These are phyloP conservation scores for Cynopterus brachyotis DNA, from an alignment of 2,113 vertebrate species.

Conservation along the genomic window DNA sequence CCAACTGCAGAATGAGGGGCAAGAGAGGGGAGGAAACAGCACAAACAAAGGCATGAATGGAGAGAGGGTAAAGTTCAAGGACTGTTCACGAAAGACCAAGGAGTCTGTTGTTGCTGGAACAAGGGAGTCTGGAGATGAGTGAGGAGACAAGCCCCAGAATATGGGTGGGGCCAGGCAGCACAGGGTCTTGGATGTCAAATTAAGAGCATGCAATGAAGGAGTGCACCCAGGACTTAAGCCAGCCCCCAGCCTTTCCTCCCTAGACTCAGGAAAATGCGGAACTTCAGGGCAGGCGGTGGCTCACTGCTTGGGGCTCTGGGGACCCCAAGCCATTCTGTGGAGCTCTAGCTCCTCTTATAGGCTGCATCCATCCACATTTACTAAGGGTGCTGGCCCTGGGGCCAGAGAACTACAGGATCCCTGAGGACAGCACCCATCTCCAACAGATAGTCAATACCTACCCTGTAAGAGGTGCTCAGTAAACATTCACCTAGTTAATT, in stretches of 20 bases:
- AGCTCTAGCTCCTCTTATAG: background rate
- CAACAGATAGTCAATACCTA: background rate
- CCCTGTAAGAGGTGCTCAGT: background rate
- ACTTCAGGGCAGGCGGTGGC: background rate
- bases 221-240: background rate
- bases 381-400: background rate
- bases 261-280: background rate
- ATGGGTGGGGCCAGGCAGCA: background rate
- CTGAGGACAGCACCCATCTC: background rate
- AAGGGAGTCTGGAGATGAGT: background rate
- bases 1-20: background rate
- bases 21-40: background rate
- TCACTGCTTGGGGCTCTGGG: background rate
- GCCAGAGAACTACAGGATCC: background rate
- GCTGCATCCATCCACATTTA: background rate
- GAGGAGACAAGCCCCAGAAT: background rate
- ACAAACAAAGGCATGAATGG: background rate
- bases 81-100: background rate
- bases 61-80: background rate
- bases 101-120: background rate
- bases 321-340: background rate
- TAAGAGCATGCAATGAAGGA: background rate
- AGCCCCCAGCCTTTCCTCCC: background rate
- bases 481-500: background rate
- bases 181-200: background rate